Base-by-base conservation (phyloP, 2,888 invertebrate species). In the Ferdinandea cuprea region DNA sequence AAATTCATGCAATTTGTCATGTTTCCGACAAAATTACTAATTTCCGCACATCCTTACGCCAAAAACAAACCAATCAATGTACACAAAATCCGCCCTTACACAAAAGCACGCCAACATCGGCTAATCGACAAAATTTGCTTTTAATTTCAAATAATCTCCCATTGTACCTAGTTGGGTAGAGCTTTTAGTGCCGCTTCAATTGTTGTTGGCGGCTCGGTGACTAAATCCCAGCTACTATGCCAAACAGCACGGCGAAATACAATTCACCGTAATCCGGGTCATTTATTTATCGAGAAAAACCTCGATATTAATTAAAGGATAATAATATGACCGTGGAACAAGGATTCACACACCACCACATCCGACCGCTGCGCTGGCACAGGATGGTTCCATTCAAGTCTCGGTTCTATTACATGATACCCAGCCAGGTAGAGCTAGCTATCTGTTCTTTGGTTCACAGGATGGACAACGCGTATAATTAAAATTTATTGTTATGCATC, bases 281-380 rank as follows among this genome's bases (percentile, higher is more conserved):
- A 74, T 76, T 76, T 68, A 61, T 68, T 76, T 42, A 76, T 68
- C 42, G 68, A 11, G 9, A 35, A 68, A 68, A 61, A 54, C 77
- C 69, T 25, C 69, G 46, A 69, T 77, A 77, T 77, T 77, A 77
- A 77, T 77, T 77, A 77, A 77, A 77, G 63, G 61, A 77, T 77
- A 77, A 76, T 76, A 69, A 61, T 56, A 48, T 30, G 19, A 59
- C 44, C 59, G 30, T 59, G 50, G 15, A 61, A 61, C 50, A 52
- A 32, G 74, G 50, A 48, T 48, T 56, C 15, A 46, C n/a, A 40
- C 46, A 46, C 44, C 25, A 46, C 17, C 32, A 56, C 21, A 44
- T 11, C 5, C 54, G 11, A 56, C 28, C 21, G 21, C 13, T 17
- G 32, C 9, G n/a, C n/a, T n/a, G n/a, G n/a, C n/a, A n/a, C n/a